Base-by-base conservation (phyloP, 1,140 invertebrate genomes). In the Temnothorax nylanderi region DNA sequence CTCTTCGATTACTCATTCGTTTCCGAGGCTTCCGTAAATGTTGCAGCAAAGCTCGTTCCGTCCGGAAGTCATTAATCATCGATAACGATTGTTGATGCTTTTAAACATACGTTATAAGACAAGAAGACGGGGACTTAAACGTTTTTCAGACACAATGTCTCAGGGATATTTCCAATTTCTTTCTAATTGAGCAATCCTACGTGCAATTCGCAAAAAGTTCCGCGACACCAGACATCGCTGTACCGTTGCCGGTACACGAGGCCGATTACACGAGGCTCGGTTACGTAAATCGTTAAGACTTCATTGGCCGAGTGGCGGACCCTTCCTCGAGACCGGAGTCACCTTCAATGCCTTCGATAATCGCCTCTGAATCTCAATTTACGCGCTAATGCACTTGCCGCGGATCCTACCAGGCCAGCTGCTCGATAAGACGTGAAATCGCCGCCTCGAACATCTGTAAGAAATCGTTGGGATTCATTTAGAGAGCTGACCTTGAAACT, bases 211-310 rank as follows among this genome's bases (percentile, higher is more conserved):
- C 72, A n/a, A 85, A 89, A 84, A 54, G 11, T 78, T 75, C 49
- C 47, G 80, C 74, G 75, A 87, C 74, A 71, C 76, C 56, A 67
- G 64, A 71, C 26, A 44, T 34, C 37, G 62, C 34, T 51, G 69
- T 44, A 34, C 49, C 77, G 49, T 87, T 62, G 80, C 92, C 87
- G 87, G 81, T n/a, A n/a, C n/a, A n/a, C n/a, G n/a, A n/a, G n/a
- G n/a, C n/a, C n/a, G n/a, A n/a, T 87, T 88, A 93, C 13, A 4
- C n/a, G 34, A 62, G 90, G 87, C 90, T 92, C n/a, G 34, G 91
- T 94, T 94, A 94, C 91, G 90, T 94, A 94, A 94, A 94, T 94
- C 92, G 92, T 94, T 93, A 92, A 75, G 88, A 92, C 91, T 93
- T 93, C 87, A 94, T 94, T 93, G 92, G 89, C 88, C 90, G 89